phyloP scores from a whole-genome alignment of 2,888 invertebrate species.

The Machimus rusticus region DNA sequence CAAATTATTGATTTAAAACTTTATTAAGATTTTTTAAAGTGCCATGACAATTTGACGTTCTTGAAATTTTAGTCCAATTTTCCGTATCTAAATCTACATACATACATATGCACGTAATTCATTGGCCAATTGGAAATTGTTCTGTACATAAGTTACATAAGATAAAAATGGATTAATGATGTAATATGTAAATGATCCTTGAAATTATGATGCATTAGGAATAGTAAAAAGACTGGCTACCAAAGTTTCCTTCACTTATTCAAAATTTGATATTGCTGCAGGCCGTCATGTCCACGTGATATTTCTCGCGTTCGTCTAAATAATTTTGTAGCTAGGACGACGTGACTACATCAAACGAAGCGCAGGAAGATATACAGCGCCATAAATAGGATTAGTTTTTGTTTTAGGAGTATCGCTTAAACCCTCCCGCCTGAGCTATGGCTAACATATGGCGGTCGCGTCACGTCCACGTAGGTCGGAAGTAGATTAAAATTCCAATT shows the following conservation, averaged over 20 bases:
- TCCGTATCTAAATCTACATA: no score
- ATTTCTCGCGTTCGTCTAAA: not conserved
- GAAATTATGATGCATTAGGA: no score
- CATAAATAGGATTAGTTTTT: conserved; percentile 19
- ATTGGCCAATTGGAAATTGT: no score
- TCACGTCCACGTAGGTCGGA: not conserved
- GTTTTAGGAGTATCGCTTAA: not conserved
- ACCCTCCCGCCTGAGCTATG: not conserved
- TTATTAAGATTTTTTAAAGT: no score
- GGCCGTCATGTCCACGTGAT: not conserved
- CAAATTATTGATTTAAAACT: no score
- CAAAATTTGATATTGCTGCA: not conserved
- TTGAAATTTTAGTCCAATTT: no score
- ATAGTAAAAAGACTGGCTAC: no score
- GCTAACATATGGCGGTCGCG: not conserved
- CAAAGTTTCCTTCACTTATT: not conserved
- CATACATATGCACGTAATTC: no score
- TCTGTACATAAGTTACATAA: no score
- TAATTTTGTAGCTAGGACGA: not conserved
- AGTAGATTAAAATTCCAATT: conserved; percentile 22
- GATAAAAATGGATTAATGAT: no score
- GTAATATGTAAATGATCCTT: no score
- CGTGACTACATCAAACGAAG: not conserved
- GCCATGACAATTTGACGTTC: no score
- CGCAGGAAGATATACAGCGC: not conserved